Conservation (phyloP, 1,140 invertebrate genomes). For the Augochlora pura region DNA sequence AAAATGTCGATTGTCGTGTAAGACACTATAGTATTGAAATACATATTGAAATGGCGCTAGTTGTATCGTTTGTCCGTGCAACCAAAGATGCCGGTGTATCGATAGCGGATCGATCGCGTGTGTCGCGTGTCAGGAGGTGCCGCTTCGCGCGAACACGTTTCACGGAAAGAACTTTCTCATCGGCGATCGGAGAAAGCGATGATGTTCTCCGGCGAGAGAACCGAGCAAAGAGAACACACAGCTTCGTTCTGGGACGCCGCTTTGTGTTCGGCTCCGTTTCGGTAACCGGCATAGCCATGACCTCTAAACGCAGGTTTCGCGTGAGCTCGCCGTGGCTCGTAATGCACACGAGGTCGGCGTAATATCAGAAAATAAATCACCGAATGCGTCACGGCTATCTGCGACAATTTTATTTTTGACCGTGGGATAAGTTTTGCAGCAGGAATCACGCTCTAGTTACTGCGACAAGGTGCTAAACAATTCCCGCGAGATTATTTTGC, state of each 20-base stretch:
- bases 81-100: neutral
- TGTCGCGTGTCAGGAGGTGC: neutral
- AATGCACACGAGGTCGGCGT: constrained; percentile 1
- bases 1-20: too few species aligned
- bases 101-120: constrained; percentile 1
- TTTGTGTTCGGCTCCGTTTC: neutral
- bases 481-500: neutral
- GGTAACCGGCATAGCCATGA: neutral
- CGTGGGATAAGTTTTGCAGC: neutral
- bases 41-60: neutral
- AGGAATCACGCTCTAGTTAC: constrained; percentile 29
- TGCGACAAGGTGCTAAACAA: neutral
- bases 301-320: constrained; percentile 29
- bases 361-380: constrained; percentile 24
- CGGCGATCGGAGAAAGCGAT: constrained; percentile 38
- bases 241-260: neutral
- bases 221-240: neutral
- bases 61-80: neutral
- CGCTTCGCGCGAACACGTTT: constrained; percentile 18
- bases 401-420: constrained; percentile 14
- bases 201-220: neutral
- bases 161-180: constrained; percentile 46
- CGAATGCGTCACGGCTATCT: constrained; percentile 11
- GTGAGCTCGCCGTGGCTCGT: constrained; percentile 18
- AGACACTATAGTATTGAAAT: too few species aligned